Evolutionary conservation across 2,797 vertebrate species (phyloP).

Genomic region (Oryzias sinensis): DNA sequence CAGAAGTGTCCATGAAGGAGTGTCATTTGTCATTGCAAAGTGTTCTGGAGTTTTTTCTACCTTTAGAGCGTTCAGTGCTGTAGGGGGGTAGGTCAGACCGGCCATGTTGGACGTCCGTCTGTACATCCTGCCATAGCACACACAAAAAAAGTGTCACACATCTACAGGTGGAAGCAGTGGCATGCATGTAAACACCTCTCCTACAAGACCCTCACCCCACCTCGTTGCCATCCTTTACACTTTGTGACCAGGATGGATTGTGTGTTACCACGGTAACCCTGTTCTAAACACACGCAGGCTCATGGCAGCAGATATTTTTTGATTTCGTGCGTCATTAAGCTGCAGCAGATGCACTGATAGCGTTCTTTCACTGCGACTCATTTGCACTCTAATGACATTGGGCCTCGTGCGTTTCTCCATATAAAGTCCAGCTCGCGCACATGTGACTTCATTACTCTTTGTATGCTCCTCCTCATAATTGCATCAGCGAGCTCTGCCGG

Average conservation of each 20-base stretch:
- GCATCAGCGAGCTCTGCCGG: conserved; percentile 25
- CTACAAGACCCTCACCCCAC: conserved; percentile 19
- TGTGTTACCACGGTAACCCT: conserved; percentile 40
- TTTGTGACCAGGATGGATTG: conserved; percentile 45
- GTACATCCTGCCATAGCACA: conserved; percentile 86
- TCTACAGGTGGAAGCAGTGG: conserved; percentile 12
- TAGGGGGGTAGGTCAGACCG: conserved; percentile 89
- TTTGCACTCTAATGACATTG: conserved; percentile 38
- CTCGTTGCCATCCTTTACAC: conserved; percentile 35
- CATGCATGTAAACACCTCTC: conserved; percentile 23
- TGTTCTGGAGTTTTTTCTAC: conserved; percentile 56
- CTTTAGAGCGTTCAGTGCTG: conserved; percentile 90
- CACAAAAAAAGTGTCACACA: conserved; percentile 20
- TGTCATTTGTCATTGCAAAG: too few species aligned
- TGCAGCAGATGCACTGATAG: conserved; percentile 48
- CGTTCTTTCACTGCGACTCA: conserved; percentile 22
- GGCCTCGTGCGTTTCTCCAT: conserved; percentile 17
- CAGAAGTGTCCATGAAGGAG: too few species aligned
- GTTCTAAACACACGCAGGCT: conserved; percentile 37
- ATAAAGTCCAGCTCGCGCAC: conserved; percentile 3
- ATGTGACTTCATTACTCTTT: conserved; percentile 32
- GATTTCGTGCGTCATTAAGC: conserved; percentile 61
- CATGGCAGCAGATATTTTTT: conserved; percentile 39
- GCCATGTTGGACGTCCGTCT: conserved; percentile 93
- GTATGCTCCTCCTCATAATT: conserved; percentile 27